These are phyloP conservation scores for Dilophus febrilis DNA, from an alignment of 2,888 invertebrate genomes.

Conservation along the genomic window DNA sequence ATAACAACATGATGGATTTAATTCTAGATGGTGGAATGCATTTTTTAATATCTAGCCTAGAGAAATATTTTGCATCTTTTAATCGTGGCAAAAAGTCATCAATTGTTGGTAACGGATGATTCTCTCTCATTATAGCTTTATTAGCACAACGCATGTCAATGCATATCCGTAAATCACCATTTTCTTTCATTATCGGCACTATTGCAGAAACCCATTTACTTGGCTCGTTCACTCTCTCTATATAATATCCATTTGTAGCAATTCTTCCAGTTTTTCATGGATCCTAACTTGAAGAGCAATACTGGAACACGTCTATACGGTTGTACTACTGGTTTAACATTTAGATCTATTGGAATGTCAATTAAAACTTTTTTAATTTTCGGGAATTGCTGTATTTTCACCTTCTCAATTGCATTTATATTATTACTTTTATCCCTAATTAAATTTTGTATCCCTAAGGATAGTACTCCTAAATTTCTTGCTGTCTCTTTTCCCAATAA, in stretches of 20 bases:
- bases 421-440: not conserved
- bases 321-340: conserved; percentile 17
- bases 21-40: no score
- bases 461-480: not conserved
- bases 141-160: conserved; percentile 22
- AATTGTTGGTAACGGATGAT: conserved; percentile 15
- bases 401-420: not conserved
- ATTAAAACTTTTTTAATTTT: conserved; percentile 17
- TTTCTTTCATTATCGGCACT: conserved; percentile 17
- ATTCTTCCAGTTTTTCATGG: conserved; percentile 12
- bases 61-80: no score
- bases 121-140: conserved; percentile 15
- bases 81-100: no score
- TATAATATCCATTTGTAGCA: conserved; percentile 16
- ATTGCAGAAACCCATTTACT: conserved; percentile 21
- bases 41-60: no score
- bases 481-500: not conserved
- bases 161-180: conserved; percentile 19
- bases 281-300: conserved; percentile 12
- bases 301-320: conserved; percentile 18
- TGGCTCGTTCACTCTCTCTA: conserved; percentile 17
- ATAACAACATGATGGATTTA: no score
- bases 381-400: conserved; percentile 9
- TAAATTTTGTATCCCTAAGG: not conserved
- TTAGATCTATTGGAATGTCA: conserved; percentile 14